These are phyloP conservation scores for Xanthorhoe designata DNA, from an alignment of 2,888 invertebrate species.

Conservation along the genomic window DNA sequence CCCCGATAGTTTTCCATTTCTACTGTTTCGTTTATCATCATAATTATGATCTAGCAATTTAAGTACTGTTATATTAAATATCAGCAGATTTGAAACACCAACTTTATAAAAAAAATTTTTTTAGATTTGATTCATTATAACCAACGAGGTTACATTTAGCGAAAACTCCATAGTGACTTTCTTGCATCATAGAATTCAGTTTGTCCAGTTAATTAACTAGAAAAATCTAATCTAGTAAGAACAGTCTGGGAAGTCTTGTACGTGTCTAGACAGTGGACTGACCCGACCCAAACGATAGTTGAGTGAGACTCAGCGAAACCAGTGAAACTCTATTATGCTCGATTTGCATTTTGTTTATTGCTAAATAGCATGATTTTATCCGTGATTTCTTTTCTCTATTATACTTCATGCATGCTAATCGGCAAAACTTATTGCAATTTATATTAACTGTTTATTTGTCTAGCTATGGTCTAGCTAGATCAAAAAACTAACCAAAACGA, in stretches of 20 bases:
- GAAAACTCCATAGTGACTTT: neutral
- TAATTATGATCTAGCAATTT: neutral
- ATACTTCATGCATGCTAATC: neutral
- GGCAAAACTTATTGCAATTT: neutral
- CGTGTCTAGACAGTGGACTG: conserved; percentile 23
- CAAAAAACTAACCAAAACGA: neutral
- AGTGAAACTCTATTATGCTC: neutral
- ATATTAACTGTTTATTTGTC: neutral
- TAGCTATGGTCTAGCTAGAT: neutral
- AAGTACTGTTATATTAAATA: no score
- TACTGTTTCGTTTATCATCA: neutral
- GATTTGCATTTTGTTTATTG: conserved; percentile 7
- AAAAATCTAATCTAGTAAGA: conserved; percentile 1
- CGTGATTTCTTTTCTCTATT: neutral
- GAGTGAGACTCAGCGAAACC: neutral
- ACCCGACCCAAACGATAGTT: neutral
- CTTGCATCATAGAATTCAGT: neutral
- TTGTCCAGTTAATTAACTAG: neutral
- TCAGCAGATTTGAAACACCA: no score
- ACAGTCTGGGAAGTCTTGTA: conserved; percentile 7
- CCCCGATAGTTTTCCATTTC: neutral
- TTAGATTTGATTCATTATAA: no score
- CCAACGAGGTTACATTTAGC: neutral
- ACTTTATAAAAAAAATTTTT: no score
- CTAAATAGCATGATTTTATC: neutral